These are phyloP conservation scores for Melierax canorus DNA, from an alignment of 2,113 vertebrate species.

Conservation along the genomic window DNA sequence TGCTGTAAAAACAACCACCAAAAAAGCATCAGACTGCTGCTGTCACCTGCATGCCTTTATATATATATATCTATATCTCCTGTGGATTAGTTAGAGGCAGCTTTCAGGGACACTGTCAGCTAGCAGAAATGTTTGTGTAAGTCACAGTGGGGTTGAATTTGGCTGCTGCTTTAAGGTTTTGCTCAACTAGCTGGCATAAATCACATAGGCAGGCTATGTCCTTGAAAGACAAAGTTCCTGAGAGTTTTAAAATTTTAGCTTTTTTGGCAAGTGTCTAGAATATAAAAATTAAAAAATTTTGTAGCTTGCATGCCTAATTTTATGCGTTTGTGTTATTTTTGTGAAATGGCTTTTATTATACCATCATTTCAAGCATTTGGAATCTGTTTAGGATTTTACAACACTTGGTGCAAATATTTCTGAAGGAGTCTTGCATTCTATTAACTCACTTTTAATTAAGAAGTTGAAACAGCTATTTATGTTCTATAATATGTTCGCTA, in stretches of 20 bases:
- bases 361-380: background rate
- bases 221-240: background rate
- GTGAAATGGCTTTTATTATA: background rate
- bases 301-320: background rate
- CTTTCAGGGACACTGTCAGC: background rate
- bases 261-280: background rate
- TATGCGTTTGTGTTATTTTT: background rate
- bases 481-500: background rate
- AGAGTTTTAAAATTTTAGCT: background rate
- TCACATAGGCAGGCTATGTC: background rate
- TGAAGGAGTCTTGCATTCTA: background rate
- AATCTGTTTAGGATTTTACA: background rate
- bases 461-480: background rate
- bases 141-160: background rate
- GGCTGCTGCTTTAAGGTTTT: background rate
- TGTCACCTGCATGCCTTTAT: rapidly evolving
- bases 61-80: rapidly evolving
- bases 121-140: background rate
- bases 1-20: background rate
- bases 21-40: rapidly evolving
- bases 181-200: background rate
- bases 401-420: background rate
- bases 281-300: background rate
- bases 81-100: background rate
- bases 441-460: background rate